Evolutionary conservation across 2,113 vertebrate genomes (phyloP).

Genomic region (Sceloporus tristichus): DNA sequence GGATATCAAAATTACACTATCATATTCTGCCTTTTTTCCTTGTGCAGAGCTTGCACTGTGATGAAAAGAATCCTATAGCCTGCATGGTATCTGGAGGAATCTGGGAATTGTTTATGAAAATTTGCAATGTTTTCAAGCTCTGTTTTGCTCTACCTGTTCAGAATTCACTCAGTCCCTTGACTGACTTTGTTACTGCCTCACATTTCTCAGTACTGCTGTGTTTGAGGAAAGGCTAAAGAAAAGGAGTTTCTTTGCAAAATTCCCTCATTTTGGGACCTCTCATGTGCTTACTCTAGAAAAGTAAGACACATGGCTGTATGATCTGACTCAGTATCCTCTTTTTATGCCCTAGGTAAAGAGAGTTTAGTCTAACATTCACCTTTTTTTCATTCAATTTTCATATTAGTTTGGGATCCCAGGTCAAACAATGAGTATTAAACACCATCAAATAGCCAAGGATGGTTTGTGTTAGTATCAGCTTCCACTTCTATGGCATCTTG

Average conservation of each 20-base stretch:
- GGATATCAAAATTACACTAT: not conserved
- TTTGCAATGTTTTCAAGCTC: too few species aligned
- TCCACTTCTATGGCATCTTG: too few species aligned
- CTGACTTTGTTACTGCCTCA: not conserved
- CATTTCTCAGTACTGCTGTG: not conserved
- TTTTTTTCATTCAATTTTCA: not conserved
- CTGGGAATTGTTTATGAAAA: too few species aligned
- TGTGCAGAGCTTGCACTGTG: too few species aligned
- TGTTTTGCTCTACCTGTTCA: not conserved
- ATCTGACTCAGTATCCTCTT: not conserved
- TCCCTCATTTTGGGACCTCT: not conserved
- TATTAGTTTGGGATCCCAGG: not conserved
- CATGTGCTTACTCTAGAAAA: too few species aligned
- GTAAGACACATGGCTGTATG: not conserved
- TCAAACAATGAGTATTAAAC: too few species aligned
- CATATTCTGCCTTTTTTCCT: not conserved
- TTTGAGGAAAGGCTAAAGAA: not conserved
- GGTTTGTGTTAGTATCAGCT: not conserved
- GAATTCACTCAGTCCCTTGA: not conserved
- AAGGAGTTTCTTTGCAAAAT: not conserved
- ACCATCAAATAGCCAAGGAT: not conserved
- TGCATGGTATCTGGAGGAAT: too few species aligned
- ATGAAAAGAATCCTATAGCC: too few species aligned
- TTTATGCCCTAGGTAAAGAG: not conserved
- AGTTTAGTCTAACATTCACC: not conserved